phyloP scores from a whole-genome alignment of 1,140 invertebrate species.

The Drosophila mojavensis region DNA sequence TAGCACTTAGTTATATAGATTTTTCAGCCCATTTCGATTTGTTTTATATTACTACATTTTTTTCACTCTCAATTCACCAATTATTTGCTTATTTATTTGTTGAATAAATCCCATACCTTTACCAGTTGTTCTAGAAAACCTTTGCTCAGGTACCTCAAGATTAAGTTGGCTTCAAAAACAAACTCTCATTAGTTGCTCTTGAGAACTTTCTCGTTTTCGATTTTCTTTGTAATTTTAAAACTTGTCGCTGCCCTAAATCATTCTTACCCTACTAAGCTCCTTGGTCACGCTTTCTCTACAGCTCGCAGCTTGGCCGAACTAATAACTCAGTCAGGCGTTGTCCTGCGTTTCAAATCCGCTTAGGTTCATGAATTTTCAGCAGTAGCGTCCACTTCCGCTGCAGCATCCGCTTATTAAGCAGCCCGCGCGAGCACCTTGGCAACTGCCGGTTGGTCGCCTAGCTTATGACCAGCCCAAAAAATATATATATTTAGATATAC shows the following conservation, averaged over 20 bases:
- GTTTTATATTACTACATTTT: too few species aligned
- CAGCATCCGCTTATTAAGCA: constrained; percentile 66
- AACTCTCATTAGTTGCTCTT: constrained; percentile 9
- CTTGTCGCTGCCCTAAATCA: constrained; percentile 32
- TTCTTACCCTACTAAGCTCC: constrained; percentile 39
- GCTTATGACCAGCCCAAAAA: constrained; percentile 25
- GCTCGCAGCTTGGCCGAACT: constrained; percentile 1
- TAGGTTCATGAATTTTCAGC: constrained; percentile 57
- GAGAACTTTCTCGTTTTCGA: constrained; percentile 9
- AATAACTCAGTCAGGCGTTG: constrained; percentile 47
- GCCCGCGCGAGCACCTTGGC: constrained; percentile 45
- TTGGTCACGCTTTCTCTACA: constrained; percentile 38
- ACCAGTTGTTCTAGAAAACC: too few species aligned
- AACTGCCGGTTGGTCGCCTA: constrained; percentile 47
- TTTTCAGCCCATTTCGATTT: too few species aligned
- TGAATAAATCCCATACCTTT: too few species aligned
- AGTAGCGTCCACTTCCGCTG: constrained; percentile 27
- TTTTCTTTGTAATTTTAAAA: constrained; percentile 13
- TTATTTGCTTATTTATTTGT: too few species aligned
- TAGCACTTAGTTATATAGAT: too few species aligned
- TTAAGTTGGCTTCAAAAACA: not conserved
- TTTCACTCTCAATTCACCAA: too few species aligned
- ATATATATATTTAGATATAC: not conserved
- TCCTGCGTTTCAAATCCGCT: constrained; percentile 67
- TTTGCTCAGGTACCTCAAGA: not conserved